These are phyloP conservation scores for Aepyceros melampus DNA, from an alignment of 2,113 vertebrate species.

Conservation along the genomic window DNA sequence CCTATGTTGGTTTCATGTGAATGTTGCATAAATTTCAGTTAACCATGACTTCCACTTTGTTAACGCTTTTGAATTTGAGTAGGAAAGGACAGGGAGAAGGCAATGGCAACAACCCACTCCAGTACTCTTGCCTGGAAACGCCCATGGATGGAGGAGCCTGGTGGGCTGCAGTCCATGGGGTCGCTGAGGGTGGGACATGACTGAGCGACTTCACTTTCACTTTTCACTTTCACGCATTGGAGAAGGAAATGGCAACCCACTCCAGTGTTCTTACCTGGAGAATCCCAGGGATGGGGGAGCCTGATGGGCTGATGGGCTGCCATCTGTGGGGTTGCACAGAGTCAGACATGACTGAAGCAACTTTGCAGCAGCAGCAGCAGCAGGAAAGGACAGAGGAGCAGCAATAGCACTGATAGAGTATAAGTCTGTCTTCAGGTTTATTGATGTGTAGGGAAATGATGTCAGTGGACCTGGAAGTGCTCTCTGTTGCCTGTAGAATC, in stretches of 20 bases:
- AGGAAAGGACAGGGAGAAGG: background rate
- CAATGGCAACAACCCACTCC: too few species aligned
- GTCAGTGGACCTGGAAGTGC: background rate
- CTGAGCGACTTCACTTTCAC: too few species aligned
- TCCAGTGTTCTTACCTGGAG: too few species aligned
- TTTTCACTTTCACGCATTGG: too few species aligned
- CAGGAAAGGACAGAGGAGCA: background rate
- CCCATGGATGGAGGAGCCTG: too few species aligned
- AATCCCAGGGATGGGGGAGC: too few species aligned
- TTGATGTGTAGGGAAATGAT: background rate
- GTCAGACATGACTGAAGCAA: accelerated
- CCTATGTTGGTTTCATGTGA: background rate
- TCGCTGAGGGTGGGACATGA: too few species aligned
- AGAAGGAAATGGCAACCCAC: too few species aligned
- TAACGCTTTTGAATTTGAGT: background rate
- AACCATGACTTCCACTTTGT: background rate
- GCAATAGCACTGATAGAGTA: background rate
- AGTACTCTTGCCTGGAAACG: too few species aligned
- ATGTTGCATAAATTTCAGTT: background rate
- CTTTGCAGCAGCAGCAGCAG: background rate
- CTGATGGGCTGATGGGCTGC: too few species aligned
- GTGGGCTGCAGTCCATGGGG: too few species aligned
- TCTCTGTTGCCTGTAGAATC: background rate
- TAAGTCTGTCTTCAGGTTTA: background rate
- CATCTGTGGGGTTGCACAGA: too few species aligned